Evolutionary conservation across 2,888 invertebrate species (phyloP), one percentile per base, ranked within the genome.

Genomic region (Brachyptera risi): DNA sequence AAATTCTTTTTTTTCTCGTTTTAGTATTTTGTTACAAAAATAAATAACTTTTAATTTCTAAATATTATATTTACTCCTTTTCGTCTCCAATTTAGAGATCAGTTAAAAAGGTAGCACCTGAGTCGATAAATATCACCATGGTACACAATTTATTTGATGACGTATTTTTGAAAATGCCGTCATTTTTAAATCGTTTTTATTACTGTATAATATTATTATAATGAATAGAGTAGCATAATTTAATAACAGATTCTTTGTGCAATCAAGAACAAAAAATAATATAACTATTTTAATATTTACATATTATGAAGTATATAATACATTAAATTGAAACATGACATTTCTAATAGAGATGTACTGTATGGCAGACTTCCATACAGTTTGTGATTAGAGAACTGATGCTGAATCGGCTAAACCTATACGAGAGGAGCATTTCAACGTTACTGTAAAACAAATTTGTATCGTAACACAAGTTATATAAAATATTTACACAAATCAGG

Each of bases 11-110:
- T 62, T 59, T 59, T 56, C 23, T 47, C 31, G 31, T 44, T 56
- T 60, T 63, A 56, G 31, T 56, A 59, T 60, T 47, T n/a, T n/a
- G n/a, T n/a, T n/a, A n/a, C 59, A 63, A 58, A 63, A 63, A 60
- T 60, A 63, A 63, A 60, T 63, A 63, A 60, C 57, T 57, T n/a
- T 61, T 13, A 58, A 44, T 58, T 35, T 21, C 49, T 58, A 42
- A 44, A 42, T n/a, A 47, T 44, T 54, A 44, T 44, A 54, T 19
- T 54, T 54, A 37, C 35, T 37, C 37, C 37, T 37, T 54, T 37
- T 35, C 37, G 21, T 21, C 11, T 19, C 23, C 17, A 37, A 21
- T 21, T 3, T 21, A 4, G 9, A 5, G 24, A n/a, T 21, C 11
- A 3, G 4, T 31, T 21, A 61, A 47, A 61, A 61, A 56, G 44